These are phyloP conservation scores for Calcarius lapponicus DNA, from an alignment of 2,797 vertebrate genomes.

Conservation along the genomic window DNA sequence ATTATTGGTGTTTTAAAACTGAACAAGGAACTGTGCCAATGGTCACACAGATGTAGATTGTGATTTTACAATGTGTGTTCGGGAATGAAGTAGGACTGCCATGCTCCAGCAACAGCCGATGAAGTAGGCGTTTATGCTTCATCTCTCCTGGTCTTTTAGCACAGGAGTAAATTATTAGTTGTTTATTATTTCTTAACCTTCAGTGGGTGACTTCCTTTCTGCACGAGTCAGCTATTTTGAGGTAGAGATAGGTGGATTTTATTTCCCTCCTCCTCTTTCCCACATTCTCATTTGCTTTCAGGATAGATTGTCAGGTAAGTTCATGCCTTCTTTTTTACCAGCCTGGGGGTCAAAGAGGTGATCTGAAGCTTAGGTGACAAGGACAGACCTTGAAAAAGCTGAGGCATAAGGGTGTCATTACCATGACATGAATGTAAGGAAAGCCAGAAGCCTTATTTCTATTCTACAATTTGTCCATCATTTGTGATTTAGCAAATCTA, in stretches of 20 bases:
- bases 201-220: constrained; percentile 18
- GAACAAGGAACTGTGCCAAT: not conserved
- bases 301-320: not conserved
- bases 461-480: not conserved
- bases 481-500: not conserved
- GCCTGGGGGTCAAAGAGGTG: not conserved
- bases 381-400: not conserved
- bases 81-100: constrained; percentile 3
- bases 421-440: not conserved
- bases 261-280: not conserved
- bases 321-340: not conserved
- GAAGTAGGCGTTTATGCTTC: constrained; percentile 24
- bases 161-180: constrained; percentile 31
- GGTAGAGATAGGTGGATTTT: not conserved
- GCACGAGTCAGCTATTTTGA: not conserved
- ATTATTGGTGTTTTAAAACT: constrained; percentile 8
- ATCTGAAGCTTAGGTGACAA: not conserved
- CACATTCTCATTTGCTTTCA: not conserved
- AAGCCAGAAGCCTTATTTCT: not conserved
- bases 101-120: not conserved
- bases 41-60: constrained; percentile 10
- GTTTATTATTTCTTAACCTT: constrained; percentile 54
- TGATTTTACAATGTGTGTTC: not conserved
- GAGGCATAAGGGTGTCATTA: not conserved
- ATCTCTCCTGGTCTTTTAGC: constrained; percentile 17